phyloP scores from a whole-genome alignment of 2,113 vertebrate genomes.

The Verasper variegatus region DNA sequence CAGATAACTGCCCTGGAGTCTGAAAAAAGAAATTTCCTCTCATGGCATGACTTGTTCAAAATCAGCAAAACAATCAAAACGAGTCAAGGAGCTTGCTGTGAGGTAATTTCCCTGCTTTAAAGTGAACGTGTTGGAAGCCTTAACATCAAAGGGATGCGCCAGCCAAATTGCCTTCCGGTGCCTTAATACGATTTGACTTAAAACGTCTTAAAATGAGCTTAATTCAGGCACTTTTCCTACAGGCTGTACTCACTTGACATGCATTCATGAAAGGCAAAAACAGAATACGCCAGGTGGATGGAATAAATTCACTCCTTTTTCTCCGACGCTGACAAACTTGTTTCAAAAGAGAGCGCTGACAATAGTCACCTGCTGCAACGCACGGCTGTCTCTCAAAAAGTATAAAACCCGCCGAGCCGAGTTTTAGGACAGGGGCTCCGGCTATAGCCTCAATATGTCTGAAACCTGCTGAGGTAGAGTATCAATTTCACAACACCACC shows the following conservation, averaged over 20 bases:
- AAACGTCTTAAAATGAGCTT: conserved; percentile 27
- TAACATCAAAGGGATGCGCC: conserved; percentile 47
- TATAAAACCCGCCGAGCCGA: conserved; percentile 18
- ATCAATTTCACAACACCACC: conserved; percentile 11
- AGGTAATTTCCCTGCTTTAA: conserved; percentile 28
- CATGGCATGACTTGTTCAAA: conserved; percentile 24
- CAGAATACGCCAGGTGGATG: conserved; percentile 22
- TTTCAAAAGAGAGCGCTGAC: conserved; percentile 14
- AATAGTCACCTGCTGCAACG: conserved; percentile 5
- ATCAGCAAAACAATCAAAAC: conserved; percentile 32
- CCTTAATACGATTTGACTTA: conserved; percentile 30
- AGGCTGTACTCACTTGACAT: conserved; percentile 28
- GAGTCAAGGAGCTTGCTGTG: conserved; percentile 27
- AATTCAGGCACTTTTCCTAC: conserved; percentile 26
- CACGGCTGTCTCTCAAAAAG: conserved; percentile 36
- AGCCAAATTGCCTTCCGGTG: conserved; percentile 13
- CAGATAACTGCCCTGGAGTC: conserved; percentile 32
- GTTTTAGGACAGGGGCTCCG: conserved; percentile 24
- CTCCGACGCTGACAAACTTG: not conserved
- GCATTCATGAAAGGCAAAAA: conserved; percentile 24
- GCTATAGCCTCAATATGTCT: conserved; percentile 54
- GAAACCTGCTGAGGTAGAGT: conserved; percentile 48
- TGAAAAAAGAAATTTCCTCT: conserved; percentile 13
- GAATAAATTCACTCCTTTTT: not conserved
- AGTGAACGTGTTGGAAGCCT: conserved; percentile 12